A percentile compares a stretch with the other conserved stretches of the same genome.
These are phyloP conservation scores for Chlorodrepanis virens DNA, from an alignment of 2,113 vertebrate species.

Conservation along the genomic window DNA sequence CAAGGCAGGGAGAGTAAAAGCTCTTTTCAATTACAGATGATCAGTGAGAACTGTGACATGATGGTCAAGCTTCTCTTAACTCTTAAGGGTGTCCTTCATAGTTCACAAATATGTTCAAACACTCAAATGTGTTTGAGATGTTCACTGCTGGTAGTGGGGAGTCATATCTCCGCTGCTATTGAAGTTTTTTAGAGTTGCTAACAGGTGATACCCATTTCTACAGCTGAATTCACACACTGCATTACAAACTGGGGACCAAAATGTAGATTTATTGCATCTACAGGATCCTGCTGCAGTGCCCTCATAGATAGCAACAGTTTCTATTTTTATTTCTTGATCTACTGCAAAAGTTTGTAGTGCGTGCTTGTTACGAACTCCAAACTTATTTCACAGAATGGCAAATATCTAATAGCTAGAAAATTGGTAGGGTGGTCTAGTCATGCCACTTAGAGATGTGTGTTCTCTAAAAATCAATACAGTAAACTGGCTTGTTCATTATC, in stretches of 20 bases:
- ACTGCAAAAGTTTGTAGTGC: neutral
- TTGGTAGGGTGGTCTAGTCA: neutral
- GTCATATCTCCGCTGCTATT: neutral
- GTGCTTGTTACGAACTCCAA: neutral
- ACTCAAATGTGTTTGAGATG: neutral
- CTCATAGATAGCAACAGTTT: slow-evolving; percentile 11
- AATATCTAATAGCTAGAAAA: slow-evolving; percentile 15
- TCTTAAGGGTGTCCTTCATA: slow-evolving; percentile 22
- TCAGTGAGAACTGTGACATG: slow-evolving; percentile 75
- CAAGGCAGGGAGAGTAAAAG: slow-evolving; percentile 40
- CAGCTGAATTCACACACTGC: neutral
- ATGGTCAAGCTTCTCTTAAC: slow-evolving; percentile 73
- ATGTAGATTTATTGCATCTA: neutral
- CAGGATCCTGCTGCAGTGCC: neutral
- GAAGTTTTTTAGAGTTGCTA: neutral
- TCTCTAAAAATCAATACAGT: slow-evolving; percentile 53
- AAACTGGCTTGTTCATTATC: slow-evolving; percentile 59
- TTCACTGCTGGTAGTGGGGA: neutral
- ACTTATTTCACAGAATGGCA: neutral
- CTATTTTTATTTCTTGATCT: slow-evolving; percentile 25
- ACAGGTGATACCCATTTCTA: neutral
- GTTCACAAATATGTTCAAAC: slow-evolving; percentile 20
- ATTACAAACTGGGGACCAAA: neutral
- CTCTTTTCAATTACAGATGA: slow-evolving; percentile 82
- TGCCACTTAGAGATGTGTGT: slow-evolving; percentile 35